Base-by-base conservation (phyloP, 1,140 invertebrate genomes). In the silkworm (Bombyx mori) region DNA sequence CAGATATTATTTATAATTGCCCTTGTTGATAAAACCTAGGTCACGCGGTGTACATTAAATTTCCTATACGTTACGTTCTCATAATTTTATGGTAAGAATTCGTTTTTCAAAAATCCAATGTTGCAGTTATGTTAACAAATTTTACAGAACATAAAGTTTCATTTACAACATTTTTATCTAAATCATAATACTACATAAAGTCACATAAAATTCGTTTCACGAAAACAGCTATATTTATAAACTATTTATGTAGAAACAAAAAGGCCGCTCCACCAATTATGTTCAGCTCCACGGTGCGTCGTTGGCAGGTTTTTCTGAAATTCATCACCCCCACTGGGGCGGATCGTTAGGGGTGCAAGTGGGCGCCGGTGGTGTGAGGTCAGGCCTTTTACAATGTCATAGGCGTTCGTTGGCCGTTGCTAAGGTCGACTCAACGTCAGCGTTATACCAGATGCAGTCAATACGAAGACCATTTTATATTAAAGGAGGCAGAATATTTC, bases 331-430 rank as follows among this genome's bases (percentile, higher is more conserved):
- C 53, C 56, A 42, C 48, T 47, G 50, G 63, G 66, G 62, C 62
- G 62, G 62, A 42, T 61, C 49, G 65, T 63, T 54, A 58, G 42
- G 62, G 63, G 65, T 67, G 62, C 58, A 62, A 54, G 45, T 35
- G 52, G 60, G 67, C 65, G 64, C 62, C 56, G 18, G 70, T 67
- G 69, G 75, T 73, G 64, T 77, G 73, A 58, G 75, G 71, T 61
- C 63, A 70, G 46, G 45, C 65, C 64, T 61, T 18, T 59, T 63
- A 65, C 71, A 78, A 78, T 73, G 75, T 78, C 75, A 68, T 61
- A 56, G 50, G 71, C 73, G 75, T 76, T 74, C 75, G 57, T 78
- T 76, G 73, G 68, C 75, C 73, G 65, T 61, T 62, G 55, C 61
- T 71, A 67, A 73, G 75, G 71, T 78, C 75, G 68, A 35, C 26